Evolutionary conservation across 1,140 invertebrate genomes (phyloP), one percentile per base, ranked within the genome.

Genomic region (Popillia japonica): DNA sequence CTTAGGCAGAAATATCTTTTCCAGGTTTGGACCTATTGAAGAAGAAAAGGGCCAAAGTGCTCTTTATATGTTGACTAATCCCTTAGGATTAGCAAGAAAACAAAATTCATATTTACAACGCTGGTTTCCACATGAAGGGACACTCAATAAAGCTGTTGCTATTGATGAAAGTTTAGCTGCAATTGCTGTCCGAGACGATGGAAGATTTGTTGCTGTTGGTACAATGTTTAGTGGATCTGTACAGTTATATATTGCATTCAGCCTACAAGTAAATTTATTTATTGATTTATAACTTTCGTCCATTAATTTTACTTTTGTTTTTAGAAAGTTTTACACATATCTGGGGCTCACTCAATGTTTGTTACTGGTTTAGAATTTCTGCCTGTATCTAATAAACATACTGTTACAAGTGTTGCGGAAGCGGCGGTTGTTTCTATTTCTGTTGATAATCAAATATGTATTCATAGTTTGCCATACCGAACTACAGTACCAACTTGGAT

Each of bases 171-270:
- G 94, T 76, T 85, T 97, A 3, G 95, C 96, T 0, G 94, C 96
- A 10, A 87, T 99, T 77, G 94, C 96, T 11, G 94, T 98, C 7
- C 92, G 96, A 78, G 93, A 96, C 84, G 95, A 98, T 90, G 97
- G 97, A 0, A 90, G 93, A 82, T 99, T 96, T 87, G 89, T 98
- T 2, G 96, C 95, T 78, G 91, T 97, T 14, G 97, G 97, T 6
- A 97, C 95, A 23, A 97, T 98, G 94, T 95, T 95, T 82, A 94
- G 93, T 77, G 97, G 97, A 68, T 95, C 92, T 84, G 94, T 99
- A 7, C 92, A 94, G 77, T 94, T 99, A 82, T 96, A 96, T 83
- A 92, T 97, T 76, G 93, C 95, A 40, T 98, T 97, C 87, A 98
- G 94, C 89, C 90, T 99, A 83, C 94, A 96, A 91, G 95, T 96